phyloP scores from a whole-genome alignment of 1,140 invertebrate species.

The Plodia interpunctella region DNA sequence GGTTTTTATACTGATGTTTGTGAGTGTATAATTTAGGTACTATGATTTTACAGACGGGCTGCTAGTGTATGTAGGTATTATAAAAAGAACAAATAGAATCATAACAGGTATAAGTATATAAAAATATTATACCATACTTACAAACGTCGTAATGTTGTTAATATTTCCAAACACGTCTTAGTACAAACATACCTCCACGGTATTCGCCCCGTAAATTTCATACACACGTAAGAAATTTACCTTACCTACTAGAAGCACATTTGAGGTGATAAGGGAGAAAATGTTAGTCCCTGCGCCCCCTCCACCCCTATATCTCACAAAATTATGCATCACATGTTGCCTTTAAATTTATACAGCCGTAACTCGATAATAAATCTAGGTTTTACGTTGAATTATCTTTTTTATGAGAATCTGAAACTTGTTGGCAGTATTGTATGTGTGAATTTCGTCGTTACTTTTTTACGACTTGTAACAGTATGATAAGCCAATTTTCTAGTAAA shows the following conservation, averaged over 20 bases:
- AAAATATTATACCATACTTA: constrained; percentile 13
- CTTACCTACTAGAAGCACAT: constrained; percentile 13
- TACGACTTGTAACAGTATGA: background rate
- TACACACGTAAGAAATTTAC: background rate
- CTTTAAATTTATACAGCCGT: constrained; percentile 11
- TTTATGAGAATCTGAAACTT: constrained; percentile 5
- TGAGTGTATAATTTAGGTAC: no score
- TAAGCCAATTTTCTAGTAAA: background rate
- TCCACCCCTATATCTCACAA: constrained; percentile 1
- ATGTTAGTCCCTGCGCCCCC: constrained; percentile 6
- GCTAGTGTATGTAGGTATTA: no score
- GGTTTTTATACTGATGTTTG: no score
- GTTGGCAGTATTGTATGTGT: background rate
- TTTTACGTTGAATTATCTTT: constrained; percentile 7
- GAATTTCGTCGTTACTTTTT: background rate
- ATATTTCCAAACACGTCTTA: constrained; percentile 15
- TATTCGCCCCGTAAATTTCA: background rate
- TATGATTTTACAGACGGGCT: no score
- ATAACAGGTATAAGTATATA: no score
- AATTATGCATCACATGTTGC: constrained; percentile 17
- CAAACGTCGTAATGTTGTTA: constrained; percentile 16
- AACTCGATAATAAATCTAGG: constrained; percentile 15
- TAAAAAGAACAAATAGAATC: no score
- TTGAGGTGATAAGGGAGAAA: constrained; percentile 11
- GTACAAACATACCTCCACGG: background rate